Conservation (phyloP, 2,797 vertebrate genomes). For the Rhyacichthys aspro region DNA sequence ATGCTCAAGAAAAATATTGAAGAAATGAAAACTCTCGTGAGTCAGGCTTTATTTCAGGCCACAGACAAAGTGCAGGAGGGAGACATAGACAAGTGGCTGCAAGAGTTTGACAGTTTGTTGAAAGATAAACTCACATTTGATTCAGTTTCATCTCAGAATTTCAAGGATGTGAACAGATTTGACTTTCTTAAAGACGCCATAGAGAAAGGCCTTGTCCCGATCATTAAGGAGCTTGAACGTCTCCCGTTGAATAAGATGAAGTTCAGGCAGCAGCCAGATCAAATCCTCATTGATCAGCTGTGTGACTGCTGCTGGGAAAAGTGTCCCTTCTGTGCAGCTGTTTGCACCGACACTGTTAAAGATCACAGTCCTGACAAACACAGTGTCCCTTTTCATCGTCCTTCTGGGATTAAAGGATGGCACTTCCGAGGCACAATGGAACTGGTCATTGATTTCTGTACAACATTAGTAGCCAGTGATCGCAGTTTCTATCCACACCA, state of each 20-base stretch:
- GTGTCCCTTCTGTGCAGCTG: constrained; percentile 57
- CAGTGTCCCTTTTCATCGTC: constrained; percentile 57
- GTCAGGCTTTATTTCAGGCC: constrained; percentile 48
- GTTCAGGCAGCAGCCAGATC: constrained; percentile 36
- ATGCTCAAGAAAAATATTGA: constrained; percentile 50
- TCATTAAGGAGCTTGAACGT: constrained; percentile 2
- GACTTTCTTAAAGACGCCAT: constrained; percentile 40
- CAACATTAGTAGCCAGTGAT: constrained; percentile 56
- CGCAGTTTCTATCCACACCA: accelerated
- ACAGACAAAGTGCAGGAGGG: constrained; percentile 38
- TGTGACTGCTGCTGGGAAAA: constrained; percentile 67
- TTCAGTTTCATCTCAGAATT: constrained; percentile 27
- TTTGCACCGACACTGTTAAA: constrained; percentile 48
- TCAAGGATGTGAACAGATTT: constrained; percentile 31
- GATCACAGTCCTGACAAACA: constrained; percentile 52
- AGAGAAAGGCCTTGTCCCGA: neutral
- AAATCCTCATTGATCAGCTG: constrained; percentile 68
- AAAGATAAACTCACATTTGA: constrained; percentile 56
- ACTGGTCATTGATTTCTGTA: constrained; percentile 27
- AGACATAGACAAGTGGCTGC: constrained; percentile 61
- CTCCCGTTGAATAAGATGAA: constrained; percentile 33
- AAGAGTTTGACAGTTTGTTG: constrained; percentile 59
- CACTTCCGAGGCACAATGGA: neutral
- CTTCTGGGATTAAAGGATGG: constrained; percentile 2
- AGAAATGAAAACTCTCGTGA: constrained; percentile 22